Conservation (phyloP, 2,113 vertebrate species). For the Parus major region DNA sequence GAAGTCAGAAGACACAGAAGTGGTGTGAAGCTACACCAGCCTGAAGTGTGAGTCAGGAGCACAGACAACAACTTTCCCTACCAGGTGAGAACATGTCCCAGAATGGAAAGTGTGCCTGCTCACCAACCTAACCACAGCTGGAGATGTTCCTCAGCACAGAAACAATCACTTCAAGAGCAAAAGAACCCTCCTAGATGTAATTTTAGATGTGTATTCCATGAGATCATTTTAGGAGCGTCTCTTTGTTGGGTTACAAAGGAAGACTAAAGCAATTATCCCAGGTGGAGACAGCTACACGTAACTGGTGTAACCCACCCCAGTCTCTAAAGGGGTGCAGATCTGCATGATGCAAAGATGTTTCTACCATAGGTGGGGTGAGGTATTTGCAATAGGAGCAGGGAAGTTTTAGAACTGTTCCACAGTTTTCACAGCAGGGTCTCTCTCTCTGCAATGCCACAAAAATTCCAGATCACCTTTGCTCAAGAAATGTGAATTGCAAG, state of each 20-base stretch:
- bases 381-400: not conserved
- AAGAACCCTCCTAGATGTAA: not conserved
- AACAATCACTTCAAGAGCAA: not conserved
- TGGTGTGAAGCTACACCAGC: not conserved
- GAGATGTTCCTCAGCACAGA: not conserved
- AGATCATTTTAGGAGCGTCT: not conserved
- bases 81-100: not conserved
- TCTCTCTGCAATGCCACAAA: not conserved
- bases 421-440: not conserved
- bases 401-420: not conserved
- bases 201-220: not conserved
- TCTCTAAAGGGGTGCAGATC: not conserved
- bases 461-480: not conserved
- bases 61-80: constrained; percentile 30
- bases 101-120: not conserved
- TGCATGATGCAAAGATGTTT: not conserved
- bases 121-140: not conserved
- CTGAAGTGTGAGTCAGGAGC: not conserved
- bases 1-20: not conserved
- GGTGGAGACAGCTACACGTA: not conserved
- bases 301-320: not conserved
- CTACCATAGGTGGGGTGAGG: not conserved
- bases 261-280: not conserved
- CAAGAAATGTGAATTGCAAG: not conserved
- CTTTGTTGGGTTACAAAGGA: not conserved